Evolutionary conservation across 2,888 invertebrate species (phyloP).

Genomic region (Acronicta leporina): DNA sequence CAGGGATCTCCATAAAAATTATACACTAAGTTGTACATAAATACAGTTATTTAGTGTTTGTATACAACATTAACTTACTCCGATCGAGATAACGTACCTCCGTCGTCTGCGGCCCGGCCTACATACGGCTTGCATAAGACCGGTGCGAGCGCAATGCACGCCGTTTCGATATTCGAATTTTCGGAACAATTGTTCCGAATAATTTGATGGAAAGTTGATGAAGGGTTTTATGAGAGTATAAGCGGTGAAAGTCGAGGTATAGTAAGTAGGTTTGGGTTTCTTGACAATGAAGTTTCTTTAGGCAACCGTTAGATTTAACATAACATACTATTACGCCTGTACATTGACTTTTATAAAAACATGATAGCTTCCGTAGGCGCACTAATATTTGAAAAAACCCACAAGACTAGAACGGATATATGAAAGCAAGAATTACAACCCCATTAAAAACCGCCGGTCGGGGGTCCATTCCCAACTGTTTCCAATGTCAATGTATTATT

Average conservation of each 20-base stretch:
- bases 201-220: constrained; percentile 56
- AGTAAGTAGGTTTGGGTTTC: constrained; percentile 6
- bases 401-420: too few species aligned
- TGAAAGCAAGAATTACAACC: too few species aligned
- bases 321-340: not conserved
- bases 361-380: constrained; percentile 7
- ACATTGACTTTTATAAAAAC: too few species aligned
- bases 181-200: constrained; percentile 57
- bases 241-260: constrained; percentile 39
- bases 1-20: constrained; percentile 25
- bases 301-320: not conserved
- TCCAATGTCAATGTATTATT: not conserved
- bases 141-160: constrained; percentile 55
- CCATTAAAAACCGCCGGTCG: constrained; percentile 10
- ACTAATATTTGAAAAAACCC: too few species aligned
- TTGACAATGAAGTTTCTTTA: constrained; percentile 5
- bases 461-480: too few species aligned
- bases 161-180: constrained; percentile 66
- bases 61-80: constrained; percentile 55
- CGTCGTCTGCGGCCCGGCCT: constrained; percentile 63
- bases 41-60: constrained; percentile 56
- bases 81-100: constrained; percentile 59
- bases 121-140: constrained; percentile 68
- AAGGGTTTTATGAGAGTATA: constrained; percentile 48
- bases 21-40: constrained; percentile 50